Evolutionary conservation across 2,888 invertebrate genomes (phyloP), one percentile per base, ranked within the genome.

Genomic region (Yponomeuta evonymella): DNA sequence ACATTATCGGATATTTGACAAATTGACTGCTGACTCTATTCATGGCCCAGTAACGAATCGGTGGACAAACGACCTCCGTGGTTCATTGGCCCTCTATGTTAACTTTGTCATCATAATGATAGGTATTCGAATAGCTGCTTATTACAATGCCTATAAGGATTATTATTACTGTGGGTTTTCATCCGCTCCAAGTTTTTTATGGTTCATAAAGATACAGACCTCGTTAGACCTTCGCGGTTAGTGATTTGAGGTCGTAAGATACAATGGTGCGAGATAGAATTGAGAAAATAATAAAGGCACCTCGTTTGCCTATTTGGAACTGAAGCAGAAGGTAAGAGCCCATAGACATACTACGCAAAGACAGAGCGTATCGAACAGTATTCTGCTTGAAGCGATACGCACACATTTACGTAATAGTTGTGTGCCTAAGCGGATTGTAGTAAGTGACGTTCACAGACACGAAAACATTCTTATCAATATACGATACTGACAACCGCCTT

Each of bases 21-120:
- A 82, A 83, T 83, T 77, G 79, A 76, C 75, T 74, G 75, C 72
- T 75, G 73, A 75, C 65, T 65, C 23, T 64, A 71, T 75, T 75
- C 75, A 77, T 79, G 79, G 79, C 81, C 77, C 75, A 73, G 74
- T 75, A 79, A 76, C 76, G 79, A 78, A 73, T 67, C 43, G 23
- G 8, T 48, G 3, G 51, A 58, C 51, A 58, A 12, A 58, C 51
- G 51, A 51, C 12, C 51, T 58, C 12, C 51, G 15, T 58, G 15
- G 51, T 58, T 43, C 43, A 43, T 43, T 43, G 43, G 43, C 51
- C 30, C 65, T 11, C 65, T 64, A 29, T 65, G 65, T 67, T 36
- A 23, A 43, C 48, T 9, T 15, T n/a, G 43, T 6, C 23, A 23
- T 43, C 43, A 67, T 48, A 67, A 67, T 67, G n/a, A 67, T 48